These are phyloP conservation scores for Delphinus delphis DNA, from an alignment of 2,113 vertebrate species.

Conservation along the genomic window DNA sequence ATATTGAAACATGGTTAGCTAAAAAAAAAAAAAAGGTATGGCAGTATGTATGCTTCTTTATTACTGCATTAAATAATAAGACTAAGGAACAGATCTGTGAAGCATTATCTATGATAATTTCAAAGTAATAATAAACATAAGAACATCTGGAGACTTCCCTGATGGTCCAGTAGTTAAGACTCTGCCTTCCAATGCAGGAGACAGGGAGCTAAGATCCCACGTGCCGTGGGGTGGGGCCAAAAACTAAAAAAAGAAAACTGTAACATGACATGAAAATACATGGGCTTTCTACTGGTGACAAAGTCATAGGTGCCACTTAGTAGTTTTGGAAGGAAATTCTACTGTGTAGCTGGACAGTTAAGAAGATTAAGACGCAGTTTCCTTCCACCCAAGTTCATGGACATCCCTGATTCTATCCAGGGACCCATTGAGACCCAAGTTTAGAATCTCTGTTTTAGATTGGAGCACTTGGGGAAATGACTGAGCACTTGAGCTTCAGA, in stretches of 20 bases:
- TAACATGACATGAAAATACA: neutral
- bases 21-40: neutral
- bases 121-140: neutral
- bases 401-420: neutral
- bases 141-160: neutral
- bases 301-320: neutral
- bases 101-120: neutral
- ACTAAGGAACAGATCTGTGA: neutral
- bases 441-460: neutral
- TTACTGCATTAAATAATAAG: neutral
- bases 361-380: neutral
- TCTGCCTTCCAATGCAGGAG: no score
- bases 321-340: conserved; percentile 4
- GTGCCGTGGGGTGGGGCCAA: no score
- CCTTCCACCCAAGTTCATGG: neutral
- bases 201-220: no score
- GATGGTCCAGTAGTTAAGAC: no score
- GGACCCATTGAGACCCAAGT: accelerated
- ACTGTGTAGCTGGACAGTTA: neutral
- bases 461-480: neutral
- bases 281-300: neutral
- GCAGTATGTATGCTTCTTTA: neutral
- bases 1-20: neutral
- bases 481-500: neutral
- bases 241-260: neutral